Evolutionary conservation across 2,797 vertebrate genomes (phyloP).

Genomic region (Oreortyx pictus): DNA sequence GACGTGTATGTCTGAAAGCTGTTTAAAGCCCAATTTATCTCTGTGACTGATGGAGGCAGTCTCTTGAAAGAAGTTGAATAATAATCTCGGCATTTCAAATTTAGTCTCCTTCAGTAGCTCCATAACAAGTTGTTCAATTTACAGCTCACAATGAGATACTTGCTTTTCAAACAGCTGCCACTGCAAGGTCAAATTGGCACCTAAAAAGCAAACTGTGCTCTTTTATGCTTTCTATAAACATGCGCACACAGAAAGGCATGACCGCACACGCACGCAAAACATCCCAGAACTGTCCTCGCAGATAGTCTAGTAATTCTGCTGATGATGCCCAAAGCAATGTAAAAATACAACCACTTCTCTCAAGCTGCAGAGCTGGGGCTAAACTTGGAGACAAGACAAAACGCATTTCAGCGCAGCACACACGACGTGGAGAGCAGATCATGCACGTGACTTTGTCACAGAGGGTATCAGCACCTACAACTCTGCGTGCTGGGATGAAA

Average conservation of each 20-base stretch:
- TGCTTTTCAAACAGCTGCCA: slow-evolving; percentile 56
- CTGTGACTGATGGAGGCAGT: slow-evolving; percentile 42
- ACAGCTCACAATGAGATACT: slow-evolving; percentile 52
- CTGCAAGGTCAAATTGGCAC: slow-evolving; percentile 64
- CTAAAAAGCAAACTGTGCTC: slow-evolving; percentile 64
- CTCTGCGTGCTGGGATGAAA: not conserved
- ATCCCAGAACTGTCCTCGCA: slow-evolving; percentile 34
- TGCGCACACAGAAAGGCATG: not conserved
- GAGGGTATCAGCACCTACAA: not conserved
- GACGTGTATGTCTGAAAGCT: not conserved
- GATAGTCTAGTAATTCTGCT: slow-evolving; percentile 40
- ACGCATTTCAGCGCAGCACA: not conserved
- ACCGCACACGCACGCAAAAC: not conserved
- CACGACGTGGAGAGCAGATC: not conserved
- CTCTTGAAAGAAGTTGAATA: slow-evolving; percentile 47
- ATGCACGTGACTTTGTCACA: not conserved
- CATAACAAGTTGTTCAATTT: slow-evolving; percentile 54
- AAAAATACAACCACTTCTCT: slow-evolving; percentile 1
- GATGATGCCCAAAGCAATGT: slow-evolving; percentile 46
- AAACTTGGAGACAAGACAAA: not conserved
- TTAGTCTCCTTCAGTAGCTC: slow-evolving; percentile 66
- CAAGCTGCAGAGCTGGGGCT: not conserved
- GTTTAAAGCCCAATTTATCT: slow-evolving; percentile 50
- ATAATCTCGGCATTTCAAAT: slow-evolving; percentile 64
- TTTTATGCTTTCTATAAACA: slow-evolving; percentile 60